phyloP scores from a whole-genome alignment of 2,113 vertebrate genomes.

The Rhea pennata region DNA sequence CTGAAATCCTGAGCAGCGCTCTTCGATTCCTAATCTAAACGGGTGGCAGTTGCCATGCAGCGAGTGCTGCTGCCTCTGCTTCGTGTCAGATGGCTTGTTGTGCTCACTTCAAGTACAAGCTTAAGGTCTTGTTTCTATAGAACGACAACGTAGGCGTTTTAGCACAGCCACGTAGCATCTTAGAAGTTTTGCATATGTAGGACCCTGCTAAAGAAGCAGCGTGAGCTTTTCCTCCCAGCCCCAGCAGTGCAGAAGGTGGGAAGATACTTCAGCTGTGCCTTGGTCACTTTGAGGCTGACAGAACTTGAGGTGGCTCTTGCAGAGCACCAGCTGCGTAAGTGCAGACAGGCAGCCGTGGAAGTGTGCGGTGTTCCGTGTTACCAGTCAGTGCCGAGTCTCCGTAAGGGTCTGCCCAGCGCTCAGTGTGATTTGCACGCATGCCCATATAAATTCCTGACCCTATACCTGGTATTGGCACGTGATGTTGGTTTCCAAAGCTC shows the following conservation, averaged over 20 bases:
- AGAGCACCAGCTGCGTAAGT: background rate
- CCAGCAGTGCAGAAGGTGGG: background rate
- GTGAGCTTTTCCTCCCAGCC: background rate
- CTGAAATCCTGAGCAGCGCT: background rate
- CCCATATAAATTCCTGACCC: background rate
- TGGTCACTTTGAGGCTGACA: background rate
- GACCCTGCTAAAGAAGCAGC: background rate
- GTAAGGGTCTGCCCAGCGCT: background rate
- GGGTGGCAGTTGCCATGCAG: background rate
- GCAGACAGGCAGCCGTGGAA: background rate
- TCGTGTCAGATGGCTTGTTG: background rate
- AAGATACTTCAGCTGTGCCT: background rate
- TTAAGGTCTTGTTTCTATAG: background rate
- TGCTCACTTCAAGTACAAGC: background rate
- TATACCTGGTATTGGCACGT: background rate
- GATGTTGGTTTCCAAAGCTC: background rate
- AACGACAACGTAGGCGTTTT: background rate
- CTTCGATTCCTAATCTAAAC: background rate
- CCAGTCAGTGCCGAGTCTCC: background rate
- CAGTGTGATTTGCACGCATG: rapidly evolving
- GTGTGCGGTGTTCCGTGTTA: background rate
- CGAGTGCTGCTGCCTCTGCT: no score
- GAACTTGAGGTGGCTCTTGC: background rate
- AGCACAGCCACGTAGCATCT: rapidly evolving
- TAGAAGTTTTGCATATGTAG: background rate